Evolutionary conservation across 92 coral and sea anemone genomes (phyloP).

Genomic region (Zoanthus gigantus): DNA sequence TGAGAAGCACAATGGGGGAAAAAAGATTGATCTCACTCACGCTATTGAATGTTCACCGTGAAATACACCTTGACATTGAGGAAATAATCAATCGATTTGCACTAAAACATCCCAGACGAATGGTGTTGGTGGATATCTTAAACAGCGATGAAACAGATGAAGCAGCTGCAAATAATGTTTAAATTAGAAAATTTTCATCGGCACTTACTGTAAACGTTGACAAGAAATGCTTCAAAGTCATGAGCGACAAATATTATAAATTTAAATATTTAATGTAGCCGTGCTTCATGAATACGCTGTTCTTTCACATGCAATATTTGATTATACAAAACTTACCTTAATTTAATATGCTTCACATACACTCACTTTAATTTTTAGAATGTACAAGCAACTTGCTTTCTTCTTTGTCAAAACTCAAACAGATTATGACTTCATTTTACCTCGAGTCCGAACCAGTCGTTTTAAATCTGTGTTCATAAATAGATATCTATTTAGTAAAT

Average conservation of each 20-base stretch:
- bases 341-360: neutral
- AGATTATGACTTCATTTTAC: too few relatives aligned
- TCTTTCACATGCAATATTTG: neutral
- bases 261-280: neutral
- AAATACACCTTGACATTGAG: slow-evolving; percentile 21
- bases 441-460: too few relatives aligned
- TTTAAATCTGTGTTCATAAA: too few relatives aligned
- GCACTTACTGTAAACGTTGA: slow-evolving; percentile 5
- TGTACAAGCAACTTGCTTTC: neutral
- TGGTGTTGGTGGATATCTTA: slow-evolving; percentile 12
- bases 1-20: slow-evolving; percentile 29
- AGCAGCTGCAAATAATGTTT: slow-evolving; percentile 1
- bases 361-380: neutral
- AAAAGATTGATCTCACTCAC: slow-evolving; percentile 23
- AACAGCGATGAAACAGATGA: neutral
- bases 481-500: too few relatives aligned
- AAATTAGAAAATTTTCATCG: neutral
- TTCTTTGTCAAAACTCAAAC: too few relatives aligned
- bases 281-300: slow-evolving; percentile 3
- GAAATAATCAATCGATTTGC: slow-evolving; percentile 29
- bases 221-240: neutral
- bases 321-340: neutral
- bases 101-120: slow-evolving; percentile 33
- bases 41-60: slow-evolving; percentile 34
- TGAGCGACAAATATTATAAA: neutral